Base-by-base conservation (phyloP, 2,113 vertebrate species). In the Phylloscopus trochilus region DNA sequence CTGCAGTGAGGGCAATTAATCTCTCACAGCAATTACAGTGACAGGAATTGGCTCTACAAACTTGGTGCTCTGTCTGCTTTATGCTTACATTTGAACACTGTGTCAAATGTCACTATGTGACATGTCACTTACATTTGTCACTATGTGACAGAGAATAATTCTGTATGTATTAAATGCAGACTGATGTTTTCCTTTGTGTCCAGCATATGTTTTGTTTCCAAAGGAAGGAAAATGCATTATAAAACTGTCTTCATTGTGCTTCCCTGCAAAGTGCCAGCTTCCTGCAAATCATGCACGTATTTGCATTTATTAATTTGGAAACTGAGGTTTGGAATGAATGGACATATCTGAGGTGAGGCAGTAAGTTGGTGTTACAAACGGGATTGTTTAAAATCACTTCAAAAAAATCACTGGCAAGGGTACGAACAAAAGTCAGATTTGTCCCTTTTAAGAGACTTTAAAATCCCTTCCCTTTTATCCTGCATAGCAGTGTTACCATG, bases 291-390 rank as follows among this genome's bases (percentile, higher is more conserved):
- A n/a, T 35, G 27, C 12, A 23, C 62, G 49, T 23, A 75, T 83
- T 89, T 89, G 28, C 41, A 82, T 69, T 91, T 52, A 11, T 55
- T 78, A 7, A 59, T 64, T 69, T 69, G 44, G 43, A 74, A 81
- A 68, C 33, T 55, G 83, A 90, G 28, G 17, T 77, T 64, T 73
- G 49, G 44, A 73, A 64, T 68, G 59, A 64, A 55, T 21, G 24
- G 35, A 39, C 4, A 7, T 27, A n/a, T 4, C 55, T 73, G 44
- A 87, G 31, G 44, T 73, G 22, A 73, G 53, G 49, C n/a, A 73
- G 20, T 37, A 70, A 67, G 11, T 2, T 5, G 2, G 6, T 37
- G 37, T 37, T 37, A 59, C 20, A 86, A 37, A 52, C 0, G 0
- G 24, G 13, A 44, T 14, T 27, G 17, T 33, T 37, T 52, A 63